A percentile compares a stretch with the other conserved stretches of the same genome.
Evolutionary conservation across 2,888 invertebrate species (phyloP).

Genomic region (Chrysomela aeneicollis): DNA sequence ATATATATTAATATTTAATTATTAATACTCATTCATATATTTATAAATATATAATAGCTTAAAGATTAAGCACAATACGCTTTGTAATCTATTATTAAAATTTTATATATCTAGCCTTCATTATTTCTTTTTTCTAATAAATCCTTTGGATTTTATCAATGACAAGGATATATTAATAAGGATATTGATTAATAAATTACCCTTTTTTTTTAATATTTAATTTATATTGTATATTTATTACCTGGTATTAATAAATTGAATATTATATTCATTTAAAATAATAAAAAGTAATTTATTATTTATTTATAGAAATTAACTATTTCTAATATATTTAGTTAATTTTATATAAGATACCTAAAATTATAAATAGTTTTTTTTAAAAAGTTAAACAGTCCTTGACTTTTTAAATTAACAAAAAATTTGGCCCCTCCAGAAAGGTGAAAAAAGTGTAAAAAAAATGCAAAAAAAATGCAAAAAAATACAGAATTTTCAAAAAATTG

Average conservation of each 20-base stretch:
- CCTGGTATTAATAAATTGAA: neutral
- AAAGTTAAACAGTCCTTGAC: neutral
- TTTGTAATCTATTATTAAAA: too few species aligned
- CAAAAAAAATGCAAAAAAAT: too few species aligned
- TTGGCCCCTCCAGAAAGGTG: neutral
- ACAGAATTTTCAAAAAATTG: neutral
- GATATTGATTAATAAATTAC: neutral
- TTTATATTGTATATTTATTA: neutral
- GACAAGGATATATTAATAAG: neutral
- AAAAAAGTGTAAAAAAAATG: too few species aligned
- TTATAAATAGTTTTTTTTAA: neutral
- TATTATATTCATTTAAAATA: neutral
- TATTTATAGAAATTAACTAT: neutral
- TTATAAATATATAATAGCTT: conserved; percentile 26
- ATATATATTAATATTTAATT: conserved; percentile 45
- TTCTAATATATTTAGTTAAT: neutral
- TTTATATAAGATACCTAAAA: neutral
- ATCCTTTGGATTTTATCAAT: neutral
- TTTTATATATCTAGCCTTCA: neutral
- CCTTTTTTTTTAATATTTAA: neutral
- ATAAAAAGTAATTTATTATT: neutral
- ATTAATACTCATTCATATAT: conserved; percentile 25
- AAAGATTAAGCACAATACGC: too few species aligned
- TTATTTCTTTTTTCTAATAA: neutral
- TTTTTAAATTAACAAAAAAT: neutral